Evolutionary conservation across 2,888 invertebrate genomes (phyloP).

Genomic region (Belgica antarctica): DNA sequence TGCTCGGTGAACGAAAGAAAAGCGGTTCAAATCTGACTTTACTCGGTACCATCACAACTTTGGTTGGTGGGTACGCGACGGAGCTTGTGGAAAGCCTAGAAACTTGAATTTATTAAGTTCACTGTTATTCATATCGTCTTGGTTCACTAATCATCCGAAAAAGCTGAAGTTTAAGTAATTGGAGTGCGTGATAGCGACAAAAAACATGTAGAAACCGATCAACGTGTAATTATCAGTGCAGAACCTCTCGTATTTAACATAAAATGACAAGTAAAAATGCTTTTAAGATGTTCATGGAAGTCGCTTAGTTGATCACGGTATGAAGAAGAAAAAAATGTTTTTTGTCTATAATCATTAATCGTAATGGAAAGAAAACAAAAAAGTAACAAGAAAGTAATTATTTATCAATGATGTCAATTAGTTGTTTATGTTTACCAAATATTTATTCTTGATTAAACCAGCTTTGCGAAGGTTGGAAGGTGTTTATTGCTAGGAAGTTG

Average conservation of each 20-base stretch:
- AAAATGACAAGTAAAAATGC: conserved; percentile 3
- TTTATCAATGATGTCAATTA: conserved; percentile 8
- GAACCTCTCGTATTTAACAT: neutral
- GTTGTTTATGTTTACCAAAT: conserved; percentile 15
- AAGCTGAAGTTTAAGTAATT: neutral
- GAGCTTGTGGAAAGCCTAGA: too few relatives aligned
- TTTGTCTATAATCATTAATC: conserved; percentile 10
- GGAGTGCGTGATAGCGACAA: neutral
- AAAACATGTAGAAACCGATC: neutral
- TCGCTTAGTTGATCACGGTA: conserved; percentile 11
- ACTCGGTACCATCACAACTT: too few relatives aligned
- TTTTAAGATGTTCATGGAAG: neutral
- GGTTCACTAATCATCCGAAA: neutral
- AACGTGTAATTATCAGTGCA: neutral
- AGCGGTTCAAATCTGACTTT: too few relatives aligned
- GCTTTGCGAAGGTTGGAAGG: neutral
- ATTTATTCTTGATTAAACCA: neutral
- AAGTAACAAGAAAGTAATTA: neutral
- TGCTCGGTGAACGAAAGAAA: neutral
- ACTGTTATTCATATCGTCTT: too few relatives aligned
- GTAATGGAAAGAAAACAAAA: neutral
- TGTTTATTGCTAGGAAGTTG: neutral
- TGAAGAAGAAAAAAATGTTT: neutral
- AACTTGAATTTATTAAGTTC: too few relatives aligned
- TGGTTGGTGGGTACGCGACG: too few relatives aligned